Base-by-base conservation (phyloP, 1,140 invertebrate genomes). In the Frieseomelitta varia region DNA sequence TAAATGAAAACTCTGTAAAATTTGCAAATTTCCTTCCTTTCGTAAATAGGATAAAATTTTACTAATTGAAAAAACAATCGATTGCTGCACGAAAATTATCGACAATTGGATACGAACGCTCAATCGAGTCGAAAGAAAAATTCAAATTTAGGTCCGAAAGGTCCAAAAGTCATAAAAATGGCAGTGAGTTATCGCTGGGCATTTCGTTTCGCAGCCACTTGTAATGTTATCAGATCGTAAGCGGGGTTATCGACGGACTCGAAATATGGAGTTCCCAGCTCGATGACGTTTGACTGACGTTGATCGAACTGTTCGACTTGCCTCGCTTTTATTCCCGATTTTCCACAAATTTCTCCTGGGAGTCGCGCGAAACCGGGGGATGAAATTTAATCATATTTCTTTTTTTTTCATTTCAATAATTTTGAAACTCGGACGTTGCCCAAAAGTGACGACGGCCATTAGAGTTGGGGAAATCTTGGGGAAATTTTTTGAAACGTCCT, bases 241-340 rank as follows among this genome's bases (percentile, higher is more conserved):
- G 30, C 19, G 11, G 8, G 11, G 27, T 68, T 30, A 55, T n/a
- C 17, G 47, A 15, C 15, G 19, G 4, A 27, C 24, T 55, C n/a
- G 10, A 73, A 73, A 73, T 55, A 55, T 56, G 10, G 19, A 34
- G 19, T 55, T 55, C 15, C 72, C 21, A 17, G 12, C 72, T n/a
- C 47, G 24, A 69, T 79, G 39, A 51, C 11, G 17, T 77, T 39
- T 51, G 75, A 77, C 34, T 65, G 75, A 63, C 39, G 56, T 51
- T 63, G 39, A 77, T 77, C 11, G 27, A 21, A 15, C 4, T 53
- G 72, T 21, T 68, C 1, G 30, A 21, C 21, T 21, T 4, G 11
- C 2, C 34, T 39, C 27, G 17, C 65, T 21, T 17, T 30, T 34
- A 8, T 34, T 10, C 17, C 19, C 21, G 30, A 68, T 21, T 4